Percentiles rank a stretch among this genome's conserved stretches.
Evolutionary conservation across 2,113 vertebrate species (phyloP).

Genomic region (Hucho hucho): DNA sequence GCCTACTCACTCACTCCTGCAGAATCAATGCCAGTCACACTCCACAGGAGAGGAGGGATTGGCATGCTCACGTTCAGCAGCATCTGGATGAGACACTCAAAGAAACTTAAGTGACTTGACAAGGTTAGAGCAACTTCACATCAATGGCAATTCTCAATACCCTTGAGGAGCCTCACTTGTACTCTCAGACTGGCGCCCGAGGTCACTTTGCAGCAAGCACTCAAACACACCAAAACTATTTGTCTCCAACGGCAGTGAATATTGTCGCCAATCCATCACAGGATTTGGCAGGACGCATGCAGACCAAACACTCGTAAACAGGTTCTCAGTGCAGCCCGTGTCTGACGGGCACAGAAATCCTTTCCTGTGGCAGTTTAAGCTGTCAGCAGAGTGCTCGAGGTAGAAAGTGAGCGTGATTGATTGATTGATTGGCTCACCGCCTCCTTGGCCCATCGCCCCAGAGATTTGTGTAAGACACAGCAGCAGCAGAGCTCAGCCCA

Average conservation of each 20-base stretch:
- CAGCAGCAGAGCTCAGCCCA: background rate
- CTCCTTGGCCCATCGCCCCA: constrained; percentile 17
- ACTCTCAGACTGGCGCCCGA: background rate
- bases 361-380: constrained; percentile 44
- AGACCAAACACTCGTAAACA: constrained; percentile 35
- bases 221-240: constrained; percentile 13
- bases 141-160: too few species aligned
- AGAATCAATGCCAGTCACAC: background rate
- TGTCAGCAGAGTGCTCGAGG: constrained; percentile 25
- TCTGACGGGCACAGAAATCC: constrained; percentile 39
- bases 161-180: too few species aligned
- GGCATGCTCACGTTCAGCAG: background rate
- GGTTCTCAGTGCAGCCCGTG: constrained; percentile 13
- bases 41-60: background rate
- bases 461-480: constrained; percentile 58
- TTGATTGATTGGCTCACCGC: constrained; percentile 36
- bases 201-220: background rate
- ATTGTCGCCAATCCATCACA: constrained; percentile 29
- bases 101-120: too few species aligned
- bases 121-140: too few species aligned
- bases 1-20: background rate
- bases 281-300: constrained; percentile 29
- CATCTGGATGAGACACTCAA: too few species aligned
- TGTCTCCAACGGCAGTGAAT: constrained; percentile 13
- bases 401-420: constrained; percentile 46